phyloP scores from a whole-genome alignment of 2,888 invertebrate species.

The Adineta ricciae region DNA sequence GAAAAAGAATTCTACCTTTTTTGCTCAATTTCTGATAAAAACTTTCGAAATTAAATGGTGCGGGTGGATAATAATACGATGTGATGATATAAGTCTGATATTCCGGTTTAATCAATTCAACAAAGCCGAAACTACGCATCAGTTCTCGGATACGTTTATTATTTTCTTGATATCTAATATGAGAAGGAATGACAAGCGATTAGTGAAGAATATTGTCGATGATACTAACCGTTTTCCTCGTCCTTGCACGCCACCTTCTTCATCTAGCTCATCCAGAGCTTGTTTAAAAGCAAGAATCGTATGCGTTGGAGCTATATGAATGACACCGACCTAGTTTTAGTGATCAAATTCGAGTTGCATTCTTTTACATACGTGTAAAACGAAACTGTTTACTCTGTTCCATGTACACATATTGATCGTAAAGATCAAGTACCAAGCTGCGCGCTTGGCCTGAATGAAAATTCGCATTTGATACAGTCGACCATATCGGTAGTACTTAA shows the following conservation, averaged over 20 bases:
- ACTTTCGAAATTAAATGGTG: slow-evolving; percentile 48
- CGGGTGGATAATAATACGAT: slow-evolving; percentile 48
- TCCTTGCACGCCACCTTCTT: slow-evolving; percentile 49
- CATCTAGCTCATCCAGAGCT: slow-evolving; percentile 48
- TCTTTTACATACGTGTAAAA: slow-evolving; percentile 46
- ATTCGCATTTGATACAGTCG: not conserved
- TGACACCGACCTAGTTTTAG: not conserved
- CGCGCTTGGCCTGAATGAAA: slow-evolving; percentile 43
- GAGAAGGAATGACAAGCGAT: slow-evolving; percentile 39
- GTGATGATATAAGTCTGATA: slow-evolving; percentile 51
- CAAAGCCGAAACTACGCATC: slow-evolving; percentile 50
- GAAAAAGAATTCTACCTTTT: slow-evolving; percentile 45
- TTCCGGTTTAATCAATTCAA: slow-evolving; percentile 40
- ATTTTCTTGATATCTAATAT: slow-evolving; percentile 40
- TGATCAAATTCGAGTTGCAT: not conserved
- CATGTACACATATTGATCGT: slow-evolving; percentile 49
- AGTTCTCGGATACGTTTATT: slow-evolving; percentile 45
- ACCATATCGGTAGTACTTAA: not conserved
- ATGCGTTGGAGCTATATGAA: slow-evolving; percentile 48
- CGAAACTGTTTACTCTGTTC: slow-evolving; percentile 52
- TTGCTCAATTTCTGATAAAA: slow-evolving; percentile 50
- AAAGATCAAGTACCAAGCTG: slow-evolving; percentile 49
- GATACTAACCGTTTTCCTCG: slow-evolving; percentile 43
- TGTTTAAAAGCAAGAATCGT: slow-evolving; percentile 50
- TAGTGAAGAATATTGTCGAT: not conserved